These are phyloP conservation scores for Mycetomoellerius zeteki DNA, from an alignment of 1,140 invertebrate species.

Conservation along the genomic window DNA sequence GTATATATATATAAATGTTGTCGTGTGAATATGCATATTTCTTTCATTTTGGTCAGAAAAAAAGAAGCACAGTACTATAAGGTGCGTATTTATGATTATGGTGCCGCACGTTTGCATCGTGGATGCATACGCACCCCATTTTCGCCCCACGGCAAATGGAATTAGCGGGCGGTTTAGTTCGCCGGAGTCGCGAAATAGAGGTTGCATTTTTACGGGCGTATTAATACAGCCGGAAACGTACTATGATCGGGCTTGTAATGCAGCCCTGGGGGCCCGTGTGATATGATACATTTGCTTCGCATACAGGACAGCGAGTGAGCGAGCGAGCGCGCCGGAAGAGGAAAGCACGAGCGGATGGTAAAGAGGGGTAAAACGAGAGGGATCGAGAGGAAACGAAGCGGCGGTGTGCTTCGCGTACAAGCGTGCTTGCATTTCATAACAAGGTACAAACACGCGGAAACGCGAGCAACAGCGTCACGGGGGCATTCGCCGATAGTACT, in stretches of 20 bases:
- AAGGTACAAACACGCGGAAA: slow-evolving; percentile 75
- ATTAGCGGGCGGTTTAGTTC: slow-evolving; percentile 80
- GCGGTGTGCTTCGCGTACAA: slow-evolving; percentile 52
- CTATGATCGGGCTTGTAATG: slow-evolving; percentile 84
- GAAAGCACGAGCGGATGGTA: slow-evolving; percentile 36
- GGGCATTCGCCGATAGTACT: slow-evolving; percentile 74
- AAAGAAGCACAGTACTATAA: slow-evolving; percentile 2
- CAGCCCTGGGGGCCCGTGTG: slow-evolving; percentile 82
- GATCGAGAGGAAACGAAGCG: slow-evolving; percentile 47
- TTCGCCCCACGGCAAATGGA: slow-evolving; percentile 77
- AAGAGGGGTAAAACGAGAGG: slow-evolving; percentile 56
- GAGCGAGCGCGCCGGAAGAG: slow-evolving; percentile 62
- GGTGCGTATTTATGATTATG: slow-evolving; percentile 29
- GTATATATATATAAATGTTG: neutral
- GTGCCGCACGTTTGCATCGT: slow-evolving; percentile 16
- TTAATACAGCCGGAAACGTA: slow-evolving; percentile 82
- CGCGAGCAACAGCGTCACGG: slow-evolving; percentile 54
- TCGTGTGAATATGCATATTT: neutral
- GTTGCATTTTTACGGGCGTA: slow-evolving; percentile 81
- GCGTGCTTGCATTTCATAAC: slow-evolving; percentile 78
- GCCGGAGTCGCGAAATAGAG: slow-evolving; percentile 75
- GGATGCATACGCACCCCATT: slow-evolving; percentile 56
- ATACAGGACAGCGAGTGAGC: slow-evolving; percentile 73
- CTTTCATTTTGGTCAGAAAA: neutral
- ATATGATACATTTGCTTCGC: slow-evolving; percentile 84